A percentile compares a stretch with the other conserved stretches of the same genome.
Conservation (phyloP, 2,113 vertebrate genomes). For the Paradoxurus hermaphroditus region DNA sequence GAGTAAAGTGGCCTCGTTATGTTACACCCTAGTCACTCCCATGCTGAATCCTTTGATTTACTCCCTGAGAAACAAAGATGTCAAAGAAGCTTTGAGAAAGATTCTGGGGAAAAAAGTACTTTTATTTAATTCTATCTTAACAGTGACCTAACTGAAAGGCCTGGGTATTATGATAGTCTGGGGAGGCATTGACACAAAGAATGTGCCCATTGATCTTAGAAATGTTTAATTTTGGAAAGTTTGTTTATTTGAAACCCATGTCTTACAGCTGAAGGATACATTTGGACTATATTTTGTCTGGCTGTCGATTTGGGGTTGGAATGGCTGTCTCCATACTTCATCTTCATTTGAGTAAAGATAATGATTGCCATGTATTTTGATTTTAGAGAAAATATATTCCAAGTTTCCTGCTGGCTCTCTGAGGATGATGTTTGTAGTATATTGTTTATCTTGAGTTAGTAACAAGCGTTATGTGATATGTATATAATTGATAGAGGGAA, state of each 20-base stretch:
- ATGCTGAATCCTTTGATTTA: slow-evolving; percentile 78
- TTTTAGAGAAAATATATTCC: neutral
- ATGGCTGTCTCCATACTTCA: neutral
- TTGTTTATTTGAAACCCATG: neutral
- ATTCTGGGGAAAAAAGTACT: neutral
- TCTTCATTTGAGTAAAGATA: neutral
- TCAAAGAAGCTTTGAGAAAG: slow-evolving; percentile 59
- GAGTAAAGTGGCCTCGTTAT: slow-evolving; percentile 67
- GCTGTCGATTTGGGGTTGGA: neutral
- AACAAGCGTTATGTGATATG: neutral
- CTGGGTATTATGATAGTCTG: neutral
- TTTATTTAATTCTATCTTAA: neutral
- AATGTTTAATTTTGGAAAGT: neutral
- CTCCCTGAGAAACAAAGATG: slow-evolving; percentile 75
- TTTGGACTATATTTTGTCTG: neutral
- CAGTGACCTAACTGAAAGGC: neutral
- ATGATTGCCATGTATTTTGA: neutral
- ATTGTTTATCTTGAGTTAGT: neutral
- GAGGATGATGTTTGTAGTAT: neutral
- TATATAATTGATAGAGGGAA: neutral
- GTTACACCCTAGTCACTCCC: slow-evolving; percentile 70
- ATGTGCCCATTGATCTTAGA: neutral
- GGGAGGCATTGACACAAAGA: neutral
- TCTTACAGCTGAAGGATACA: neutral
- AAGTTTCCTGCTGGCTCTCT: neutral